Evolutionary conservation across 2,888 invertebrate genomes (phyloP).

Genomic region (Cordilura impudica): DNA sequence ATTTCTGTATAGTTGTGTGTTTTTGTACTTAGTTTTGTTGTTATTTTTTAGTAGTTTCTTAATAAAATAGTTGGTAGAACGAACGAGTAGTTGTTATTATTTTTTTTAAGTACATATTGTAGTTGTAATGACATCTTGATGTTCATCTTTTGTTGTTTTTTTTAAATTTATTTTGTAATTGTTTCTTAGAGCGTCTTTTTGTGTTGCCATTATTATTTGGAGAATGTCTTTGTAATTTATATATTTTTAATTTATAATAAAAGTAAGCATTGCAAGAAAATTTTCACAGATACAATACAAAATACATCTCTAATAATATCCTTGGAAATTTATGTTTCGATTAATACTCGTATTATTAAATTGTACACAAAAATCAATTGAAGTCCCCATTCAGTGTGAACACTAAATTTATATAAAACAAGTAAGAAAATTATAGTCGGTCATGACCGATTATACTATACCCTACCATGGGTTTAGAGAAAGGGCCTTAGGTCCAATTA

Average conservation of each 20-base stretch:
- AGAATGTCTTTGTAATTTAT: conserved; percentile 17
- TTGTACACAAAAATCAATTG: no score
- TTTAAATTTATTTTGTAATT: conserved; percentile 50
- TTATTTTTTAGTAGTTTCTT: neutral
- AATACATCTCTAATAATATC: no score
- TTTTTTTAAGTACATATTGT: neutral
- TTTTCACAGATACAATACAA: no score
- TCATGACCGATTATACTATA: no score
- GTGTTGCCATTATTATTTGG: neutral
- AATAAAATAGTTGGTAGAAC: neutral
- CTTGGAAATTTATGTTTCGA: no score
- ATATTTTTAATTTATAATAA: conserved; percentile 56
- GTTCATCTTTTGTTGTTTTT: conserved; percentile 1
- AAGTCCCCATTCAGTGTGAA: no score
- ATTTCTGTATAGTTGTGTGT: neutral
- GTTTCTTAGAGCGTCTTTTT: conserved; percentile 12
- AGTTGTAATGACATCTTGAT: conserved; percentile 10
- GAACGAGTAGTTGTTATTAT: neutral
- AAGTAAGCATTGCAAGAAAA: no score
- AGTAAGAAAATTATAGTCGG: no score
- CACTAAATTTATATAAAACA: no score
- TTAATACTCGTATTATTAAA: no score
- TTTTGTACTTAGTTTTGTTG: neutral
- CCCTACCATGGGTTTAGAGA: no score
- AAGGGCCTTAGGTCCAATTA: no score